A percentile compares a stretch with the other conserved stretches of the same genome.
Evolutionary conservation across 2,797 vertebrate species (phyloP).

Genomic region (Hozukius guyotensis): DNA sequence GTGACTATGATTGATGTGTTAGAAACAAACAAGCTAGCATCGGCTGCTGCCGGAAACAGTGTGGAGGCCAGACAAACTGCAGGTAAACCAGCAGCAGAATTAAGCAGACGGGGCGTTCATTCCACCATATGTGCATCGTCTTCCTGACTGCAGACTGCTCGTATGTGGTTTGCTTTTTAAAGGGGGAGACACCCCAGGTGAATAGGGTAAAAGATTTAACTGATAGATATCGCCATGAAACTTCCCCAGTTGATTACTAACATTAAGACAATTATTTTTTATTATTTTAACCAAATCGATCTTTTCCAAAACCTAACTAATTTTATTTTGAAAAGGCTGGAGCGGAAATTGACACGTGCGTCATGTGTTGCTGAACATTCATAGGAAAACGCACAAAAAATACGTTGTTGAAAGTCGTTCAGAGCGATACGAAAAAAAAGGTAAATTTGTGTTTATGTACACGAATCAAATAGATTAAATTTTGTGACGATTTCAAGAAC

Average conservation of each 20-base stretch:
- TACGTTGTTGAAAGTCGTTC: no score
- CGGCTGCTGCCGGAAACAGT: conserved; percentile 45
- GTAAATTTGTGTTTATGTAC: no score
- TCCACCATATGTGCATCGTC: conserved; percentile 46
- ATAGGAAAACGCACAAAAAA: no score
- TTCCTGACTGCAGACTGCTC: conserved; percentile 21
- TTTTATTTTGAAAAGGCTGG: no score
- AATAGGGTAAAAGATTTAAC: not conserved
- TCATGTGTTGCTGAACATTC: no score
- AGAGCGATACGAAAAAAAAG: no score
- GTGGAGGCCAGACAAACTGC: conserved; percentile 55
- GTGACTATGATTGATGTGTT: conserved; percentile 82
- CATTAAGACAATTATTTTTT: not conserved
- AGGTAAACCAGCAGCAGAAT: conserved; percentile 52
- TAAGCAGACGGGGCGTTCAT: conserved; percentile 25
- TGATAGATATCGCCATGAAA: not conserved
- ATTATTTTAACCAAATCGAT: not conserved
- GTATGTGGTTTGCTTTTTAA: conserved; percentile 33
- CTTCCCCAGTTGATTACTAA: not conserved
- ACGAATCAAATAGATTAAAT: no score
- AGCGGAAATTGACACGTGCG: no score
- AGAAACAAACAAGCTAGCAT: conserved; percentile 72
- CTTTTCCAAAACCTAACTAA: no score
- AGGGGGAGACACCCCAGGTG: not conserved
- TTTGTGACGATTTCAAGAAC: no score